Percentiles rank a stretch among this genome's conserved stretches.
Evolutionary conservation across 2,888 invertebrate genomes (phyloP).

Genomic region (Lithodes maja): DNA sequence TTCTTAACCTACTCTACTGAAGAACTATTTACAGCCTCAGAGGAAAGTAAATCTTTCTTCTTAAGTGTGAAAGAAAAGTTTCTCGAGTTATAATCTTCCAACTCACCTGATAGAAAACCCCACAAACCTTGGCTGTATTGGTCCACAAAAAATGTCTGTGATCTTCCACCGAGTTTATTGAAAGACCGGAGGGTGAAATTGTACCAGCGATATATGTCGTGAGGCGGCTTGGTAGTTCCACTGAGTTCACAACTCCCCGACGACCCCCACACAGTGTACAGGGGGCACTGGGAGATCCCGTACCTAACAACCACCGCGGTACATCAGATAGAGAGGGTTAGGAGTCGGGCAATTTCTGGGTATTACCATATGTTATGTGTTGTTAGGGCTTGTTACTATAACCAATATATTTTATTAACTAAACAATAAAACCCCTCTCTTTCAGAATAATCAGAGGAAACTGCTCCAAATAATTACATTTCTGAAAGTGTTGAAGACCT

Average conservation of each 20-base stretch:
- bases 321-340: not conserved
- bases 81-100: not conserved
- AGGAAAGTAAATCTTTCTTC: too few relatives aligned
- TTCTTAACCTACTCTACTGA: too few relatives aligned
- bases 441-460: too few relatives aligned
- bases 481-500: too few relatives aligned
- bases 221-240: not conserved
- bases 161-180: not conserved
- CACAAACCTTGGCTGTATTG: conserved; percentile 4
- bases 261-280: not conserved
- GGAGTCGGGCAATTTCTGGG: too few relatives aligned
- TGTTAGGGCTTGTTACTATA: too few relatives aligned
- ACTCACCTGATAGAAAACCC: not conserved
- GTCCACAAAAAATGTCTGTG: not conserved
- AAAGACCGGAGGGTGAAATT: not conserved
- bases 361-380: too few relatives aligned
- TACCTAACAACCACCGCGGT: not conserved
- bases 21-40: too few relatives aligned
- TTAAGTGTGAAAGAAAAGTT: not conserved
- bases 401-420: too few relatives aligned
- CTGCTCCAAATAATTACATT: too few relatives aligned
- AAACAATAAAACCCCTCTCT: too few relatives aligned
- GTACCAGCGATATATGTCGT: not conserved
- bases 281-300: not conserved
- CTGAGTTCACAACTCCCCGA: conserved; percentile 2